Conservation (phyloP, 2,113 vertebrate genomes). For the Menura novaehollandiae region DNA sequence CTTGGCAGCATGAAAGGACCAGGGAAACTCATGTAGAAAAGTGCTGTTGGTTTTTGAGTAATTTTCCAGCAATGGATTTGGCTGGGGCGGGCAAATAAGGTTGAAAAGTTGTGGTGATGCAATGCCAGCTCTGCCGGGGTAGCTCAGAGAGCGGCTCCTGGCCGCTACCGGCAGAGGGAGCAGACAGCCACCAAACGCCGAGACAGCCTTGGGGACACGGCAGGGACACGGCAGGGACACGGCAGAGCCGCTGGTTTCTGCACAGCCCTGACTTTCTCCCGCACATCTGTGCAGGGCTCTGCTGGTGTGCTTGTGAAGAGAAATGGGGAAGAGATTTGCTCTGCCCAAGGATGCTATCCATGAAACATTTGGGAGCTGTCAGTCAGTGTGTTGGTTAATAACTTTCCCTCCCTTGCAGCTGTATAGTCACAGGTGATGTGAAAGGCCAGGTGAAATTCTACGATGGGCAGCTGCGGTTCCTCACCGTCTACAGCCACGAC, state of each 20-base stretch:
- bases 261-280: not conserved
- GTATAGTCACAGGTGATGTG: conserved; percentile 82
- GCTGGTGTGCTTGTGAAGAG: not conserved
- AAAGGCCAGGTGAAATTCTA: conserved; percentile 84
- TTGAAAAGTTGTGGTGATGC: not conserved
- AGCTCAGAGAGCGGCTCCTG: not conserved
- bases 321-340: not conserved
- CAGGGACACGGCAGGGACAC: not conserved
- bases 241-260: not conserved
- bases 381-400: not conserved
- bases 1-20: accelerated
- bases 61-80: not conserved
- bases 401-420: conserved; percentile 67
- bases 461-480: conserved; percentile 67
- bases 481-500: conserved; percentile 73
- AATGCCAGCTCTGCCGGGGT: not conserved
- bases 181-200: not conserved
- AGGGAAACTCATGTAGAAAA: not conserved
- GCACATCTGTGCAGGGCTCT: not conserved
- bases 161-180: conserved; percentile 49
- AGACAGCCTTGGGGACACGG: not conserved
- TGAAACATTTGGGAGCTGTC: not conserved
- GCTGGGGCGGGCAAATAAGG: not conserved
- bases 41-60: not conserved
- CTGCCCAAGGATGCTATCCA: not conserved